Conservation (phyloP, 2,113 vertebrate species). For the Murina feae region DNA sequence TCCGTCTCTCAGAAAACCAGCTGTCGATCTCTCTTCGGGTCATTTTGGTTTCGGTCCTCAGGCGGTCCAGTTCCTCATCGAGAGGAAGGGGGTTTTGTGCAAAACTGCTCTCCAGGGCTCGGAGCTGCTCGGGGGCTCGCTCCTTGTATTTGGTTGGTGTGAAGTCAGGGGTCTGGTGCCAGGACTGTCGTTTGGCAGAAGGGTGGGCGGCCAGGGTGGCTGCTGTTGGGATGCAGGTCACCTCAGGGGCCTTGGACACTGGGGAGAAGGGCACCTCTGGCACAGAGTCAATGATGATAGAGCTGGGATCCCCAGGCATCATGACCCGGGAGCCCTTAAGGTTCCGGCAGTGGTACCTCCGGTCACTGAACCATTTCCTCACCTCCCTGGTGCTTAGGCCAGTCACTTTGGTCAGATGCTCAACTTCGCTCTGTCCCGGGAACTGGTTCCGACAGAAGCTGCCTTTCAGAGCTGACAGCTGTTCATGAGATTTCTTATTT, state of each 20-base stretch:
- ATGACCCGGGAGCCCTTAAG: constrained; percentile 84
- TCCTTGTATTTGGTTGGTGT: constrained; percentile 95
- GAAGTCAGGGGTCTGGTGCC: constrained; percentile 92
- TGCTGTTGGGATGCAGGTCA: constrained; percentile 53
- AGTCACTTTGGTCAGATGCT: constrained; percentile 90
- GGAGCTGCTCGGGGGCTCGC: constrained; percentile 93
- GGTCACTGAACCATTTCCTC: constrained; percentile 98
- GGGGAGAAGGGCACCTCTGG: constrained; percentile 79
- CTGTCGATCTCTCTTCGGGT: constrained; percentile 95
- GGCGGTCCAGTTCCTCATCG: constrained; percentile 91
- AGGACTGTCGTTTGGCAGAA: constrained; percentile 85
- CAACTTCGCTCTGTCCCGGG: constrained; percentile 93
- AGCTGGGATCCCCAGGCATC: constrained; percentile 67
- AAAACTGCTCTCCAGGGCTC: constrained; percentile 93
- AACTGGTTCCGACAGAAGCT: constrained; percentile 94
- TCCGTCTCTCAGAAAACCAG: constrained; percentile 95
- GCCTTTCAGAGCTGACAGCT: constrained; percentile 92
- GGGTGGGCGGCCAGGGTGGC: constrained; percentile 75
- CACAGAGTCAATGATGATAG: constrained; percentile 72
- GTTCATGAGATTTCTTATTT: constrained; percentile 96
- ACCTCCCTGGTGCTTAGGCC: constrained; percentile 93
- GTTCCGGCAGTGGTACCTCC: constrained; percentile 94
- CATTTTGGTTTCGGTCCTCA: constrained; percentile 96
- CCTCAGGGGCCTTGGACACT: constrained; percentile 72
- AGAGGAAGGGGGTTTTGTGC: constrained; percentile 86